Evolutionary conservation across 2,113 vertebrate species (phyloP).

Genomic region (Embiotoca jacksoni): DNA sequence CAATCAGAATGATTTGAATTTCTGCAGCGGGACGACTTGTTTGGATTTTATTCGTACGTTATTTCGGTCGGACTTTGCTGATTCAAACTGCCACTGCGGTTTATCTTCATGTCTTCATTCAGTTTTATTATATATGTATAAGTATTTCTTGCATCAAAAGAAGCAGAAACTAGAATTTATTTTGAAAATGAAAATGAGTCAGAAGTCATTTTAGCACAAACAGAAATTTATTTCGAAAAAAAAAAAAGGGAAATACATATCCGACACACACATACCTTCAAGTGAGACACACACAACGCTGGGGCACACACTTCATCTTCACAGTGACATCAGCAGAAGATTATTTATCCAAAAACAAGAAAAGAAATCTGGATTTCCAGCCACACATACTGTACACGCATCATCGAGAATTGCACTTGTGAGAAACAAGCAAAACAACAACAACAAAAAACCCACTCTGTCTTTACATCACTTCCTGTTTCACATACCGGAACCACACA

Average conservation of each 20-base stretch:
- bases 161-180: too few relatives aligned
- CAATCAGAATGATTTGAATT: too few relatives aligned
- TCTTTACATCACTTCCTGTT: conserved; percentile 21
- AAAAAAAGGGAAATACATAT: conserved; percentile 42
- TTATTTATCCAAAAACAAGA: background rate
- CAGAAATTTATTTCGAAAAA: conserved; percentile 70
- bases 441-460: conserved; percentile 30
- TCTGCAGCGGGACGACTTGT: too few relatives aligned
- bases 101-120: too few relatives aligned
- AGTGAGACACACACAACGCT: conserved; percentile 52
- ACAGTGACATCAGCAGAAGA: conserved; percentile 8
- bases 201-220: conserved; percentile 50
- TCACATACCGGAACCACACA: conserved; percentile 45
- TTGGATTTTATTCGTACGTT: too few relatives aligned
- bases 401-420: conserved; percentile 60
- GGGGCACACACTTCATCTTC: conserved; percentile 19
- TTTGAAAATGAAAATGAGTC: conserved; percentile 18
- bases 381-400: conserved; percentile 53
- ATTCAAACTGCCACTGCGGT: too few relatives aligned
- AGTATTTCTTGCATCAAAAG: too few relatives aligned
- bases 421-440: conserved; percentile 28
- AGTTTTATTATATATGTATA: too few relatives aligned
- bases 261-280: conserved; percentile 53
- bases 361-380: conserved; percentile 14
- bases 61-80: too few relatives aligned